These are phyloP conservation scores for Macrosteles quadrilineatus DNA, from an alignment of 1,140 invertebrate species.

Conservation along the genomic window DNA sequence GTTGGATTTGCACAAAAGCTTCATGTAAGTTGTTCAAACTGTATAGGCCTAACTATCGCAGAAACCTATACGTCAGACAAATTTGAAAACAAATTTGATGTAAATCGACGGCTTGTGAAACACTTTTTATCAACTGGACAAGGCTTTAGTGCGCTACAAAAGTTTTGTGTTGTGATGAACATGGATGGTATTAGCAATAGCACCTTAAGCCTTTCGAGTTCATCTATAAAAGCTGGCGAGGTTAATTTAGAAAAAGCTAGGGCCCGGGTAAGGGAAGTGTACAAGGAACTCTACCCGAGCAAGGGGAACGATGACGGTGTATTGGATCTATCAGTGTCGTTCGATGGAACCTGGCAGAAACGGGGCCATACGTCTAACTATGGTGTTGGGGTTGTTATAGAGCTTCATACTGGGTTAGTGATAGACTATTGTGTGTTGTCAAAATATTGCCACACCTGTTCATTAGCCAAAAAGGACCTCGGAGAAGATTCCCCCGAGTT, in stretches of 20 bases:
- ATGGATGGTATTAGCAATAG: slow-evolving; percentile 2
- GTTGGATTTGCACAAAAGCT: slow-evolving; percentile 3
- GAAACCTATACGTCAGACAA: neutral
- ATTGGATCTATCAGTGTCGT: neutral
- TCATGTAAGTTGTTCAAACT: neutral
- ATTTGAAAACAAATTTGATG: neutral
- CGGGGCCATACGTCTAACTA: neutral
- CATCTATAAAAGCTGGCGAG: neutral
- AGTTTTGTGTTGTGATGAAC: slow-evolving; percentile 15
- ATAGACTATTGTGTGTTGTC: neutral
- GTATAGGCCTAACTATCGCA: neutral
- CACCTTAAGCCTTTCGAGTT: neutral
- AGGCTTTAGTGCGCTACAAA: slow-evolving; percentile 1
- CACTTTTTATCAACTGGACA: neutral
- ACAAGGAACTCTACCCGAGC: neutral
- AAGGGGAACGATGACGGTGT: neutral
- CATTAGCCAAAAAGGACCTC: neutral
- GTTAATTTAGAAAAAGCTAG: neutral
- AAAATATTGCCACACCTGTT: neutral
- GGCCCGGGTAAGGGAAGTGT: neutral
- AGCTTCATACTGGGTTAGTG: neutral
- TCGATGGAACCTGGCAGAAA: neutral
- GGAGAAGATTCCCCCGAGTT: slow-evolving; percentile 30
- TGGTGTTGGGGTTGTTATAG: neutral
- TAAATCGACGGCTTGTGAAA: slow-evolving; percentile 4